A percentile compares a stretch with the other conserved stretches of the same genome.
Evolutionary conservation across 2,797 vertebrate species (phyloP).

Genomic region (Sardinella longiceps): DNA sequence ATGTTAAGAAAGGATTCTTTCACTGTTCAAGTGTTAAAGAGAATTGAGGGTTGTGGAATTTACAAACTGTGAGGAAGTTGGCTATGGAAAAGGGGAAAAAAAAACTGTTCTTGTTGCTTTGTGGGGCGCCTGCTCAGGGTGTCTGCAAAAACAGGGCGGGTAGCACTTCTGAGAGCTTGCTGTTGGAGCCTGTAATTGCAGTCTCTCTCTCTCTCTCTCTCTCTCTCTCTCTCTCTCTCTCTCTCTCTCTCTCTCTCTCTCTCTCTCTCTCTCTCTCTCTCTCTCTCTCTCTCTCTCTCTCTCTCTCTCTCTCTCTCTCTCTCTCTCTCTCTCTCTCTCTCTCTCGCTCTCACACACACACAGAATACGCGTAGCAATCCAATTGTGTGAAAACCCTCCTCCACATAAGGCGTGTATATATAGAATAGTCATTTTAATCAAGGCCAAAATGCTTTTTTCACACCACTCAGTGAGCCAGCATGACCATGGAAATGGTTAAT

Average conservation of each 20-base stretch:
- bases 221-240: constrained; percentile 33
- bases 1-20: constrained; percentile 33
- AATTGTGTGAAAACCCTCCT: constrained; percentile 40
- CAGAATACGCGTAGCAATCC: constrained; percentile 44
- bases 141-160: constrained; percentile 72
- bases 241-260: constrained; percentile 54
- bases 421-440: too few species aligned
- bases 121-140: constrained; percentile 58
- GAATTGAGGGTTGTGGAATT: constrained; percentile 35
- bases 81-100: constrained; percentile 49
- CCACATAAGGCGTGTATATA: background rate
- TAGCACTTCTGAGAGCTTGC: constrained; percentile 71
- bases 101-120: constrained; percentile 56
- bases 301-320: constrained; percentile 48
- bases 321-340: background rate
- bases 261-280: background rate
- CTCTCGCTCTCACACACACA: constrained; percentile 21
- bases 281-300: constrained; percentile 40
- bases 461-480: background rate
- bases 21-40: constrained; percentile 37
- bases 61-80: constrained; percentile 40
- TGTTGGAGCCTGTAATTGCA: constrained; percentile 80
- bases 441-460: too few species aligned
- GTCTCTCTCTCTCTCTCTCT: constrained; percentile 26
- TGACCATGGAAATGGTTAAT: background rate